phyloP scores from a whole-genome alignment of 2,888 invertebrate genomes.

The Thymelicus sylvestris region DNA sequence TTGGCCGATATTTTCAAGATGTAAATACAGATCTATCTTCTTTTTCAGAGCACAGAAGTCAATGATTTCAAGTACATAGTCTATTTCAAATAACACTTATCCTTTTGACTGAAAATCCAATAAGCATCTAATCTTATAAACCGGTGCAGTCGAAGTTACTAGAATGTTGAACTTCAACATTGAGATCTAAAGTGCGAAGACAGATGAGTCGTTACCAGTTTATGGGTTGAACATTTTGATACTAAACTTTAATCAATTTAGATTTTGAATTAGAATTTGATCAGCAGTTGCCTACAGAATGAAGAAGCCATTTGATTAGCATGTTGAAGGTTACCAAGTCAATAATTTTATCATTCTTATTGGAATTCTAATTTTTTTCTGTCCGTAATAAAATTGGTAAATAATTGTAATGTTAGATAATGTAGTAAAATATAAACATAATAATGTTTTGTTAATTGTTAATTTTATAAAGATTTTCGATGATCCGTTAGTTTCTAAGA shows the following conservation, averaged over 20 bases:
- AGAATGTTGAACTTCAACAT: not conserved
- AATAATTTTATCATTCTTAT: too few species aligned
- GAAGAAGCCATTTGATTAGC: too few species aligned
- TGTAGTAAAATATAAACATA: too few species aligned
- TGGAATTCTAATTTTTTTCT: too few species aligned
- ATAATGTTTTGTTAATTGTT: too few species aligned
- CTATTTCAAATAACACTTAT: not conserved
- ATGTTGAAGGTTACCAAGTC: too few species aligned
- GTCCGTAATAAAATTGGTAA: too few species aligned
- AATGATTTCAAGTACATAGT: not conserved
- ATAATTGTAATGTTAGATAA: too few species aligned
- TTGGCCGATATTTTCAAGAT: too few species aligned
- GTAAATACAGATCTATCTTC: too few species aligned
- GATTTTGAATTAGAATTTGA: conserved; percentile 21
- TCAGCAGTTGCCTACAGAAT: not conserved
- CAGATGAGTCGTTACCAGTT: not conserved
- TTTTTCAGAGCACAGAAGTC: not conserved
- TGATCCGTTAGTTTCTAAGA: too few species aligned
- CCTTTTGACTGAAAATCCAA: not conserved
- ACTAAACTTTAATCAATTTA: conserved; percentile 8
- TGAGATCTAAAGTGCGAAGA: not conserved
- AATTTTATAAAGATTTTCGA: too few species aligned
- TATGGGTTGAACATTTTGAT: not conserved
- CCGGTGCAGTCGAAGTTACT: not conserved
- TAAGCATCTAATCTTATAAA: not conserved